phyloP scores from a whole-genome alignment of 2,888 invertebrate genomes.

The Acronicta aceris region DNA sequence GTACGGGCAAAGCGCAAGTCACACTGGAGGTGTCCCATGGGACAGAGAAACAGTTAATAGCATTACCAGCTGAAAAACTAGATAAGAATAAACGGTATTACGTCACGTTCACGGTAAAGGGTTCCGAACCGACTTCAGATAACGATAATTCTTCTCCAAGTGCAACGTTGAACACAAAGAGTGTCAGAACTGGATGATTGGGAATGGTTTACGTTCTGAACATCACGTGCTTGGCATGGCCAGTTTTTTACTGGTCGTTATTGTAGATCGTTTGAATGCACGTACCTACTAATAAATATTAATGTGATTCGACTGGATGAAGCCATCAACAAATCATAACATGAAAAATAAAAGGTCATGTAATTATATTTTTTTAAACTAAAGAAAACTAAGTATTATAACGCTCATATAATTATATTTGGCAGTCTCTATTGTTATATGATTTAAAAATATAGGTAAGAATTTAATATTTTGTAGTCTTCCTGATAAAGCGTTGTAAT shows the following conservation, averaged over 20 bases:
- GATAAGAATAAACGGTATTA: constrained; percentile 97
- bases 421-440: constrained; percentile 21
- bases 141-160: constrained; percentile 82
- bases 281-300: constrained; percentile 11
- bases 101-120: constrained; percentile 97
- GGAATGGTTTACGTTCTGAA: constrained; percentile 22
- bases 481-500: constrained; percentile 67
- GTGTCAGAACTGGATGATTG: constrained; percentile 74
- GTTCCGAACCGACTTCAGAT: constrained; percentile 90
- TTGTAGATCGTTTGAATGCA: constrained; percentile 19
- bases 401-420: constrained; percentile 21
- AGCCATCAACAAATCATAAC: constrained; percentile 64
- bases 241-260: constrained; percentile 39
- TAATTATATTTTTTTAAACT: constrained; percentile 69
- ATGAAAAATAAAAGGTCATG: constrained; percentile 39
- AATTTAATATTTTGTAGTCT: constrained; percentile 69
- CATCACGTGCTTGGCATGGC: constrained; percentile 59
- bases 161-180: constrained; percentile 81
- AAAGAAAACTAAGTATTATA: constrained; percentile 33
- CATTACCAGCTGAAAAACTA: constrained; percentile 95
- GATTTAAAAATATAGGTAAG: constrained; percentile 19
- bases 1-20: constrained; percentile 87
- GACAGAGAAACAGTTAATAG: constrained; percentile 95
- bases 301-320: constrained; percentile 66
- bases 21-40: constrained; percentile 95